Percentiles rank a stretch among this genome's conserved stretches.
phyloP scores from a whole-genome alignment of 2,797 vertebrate genomes.

The Anguilla anguilla region DNA sequence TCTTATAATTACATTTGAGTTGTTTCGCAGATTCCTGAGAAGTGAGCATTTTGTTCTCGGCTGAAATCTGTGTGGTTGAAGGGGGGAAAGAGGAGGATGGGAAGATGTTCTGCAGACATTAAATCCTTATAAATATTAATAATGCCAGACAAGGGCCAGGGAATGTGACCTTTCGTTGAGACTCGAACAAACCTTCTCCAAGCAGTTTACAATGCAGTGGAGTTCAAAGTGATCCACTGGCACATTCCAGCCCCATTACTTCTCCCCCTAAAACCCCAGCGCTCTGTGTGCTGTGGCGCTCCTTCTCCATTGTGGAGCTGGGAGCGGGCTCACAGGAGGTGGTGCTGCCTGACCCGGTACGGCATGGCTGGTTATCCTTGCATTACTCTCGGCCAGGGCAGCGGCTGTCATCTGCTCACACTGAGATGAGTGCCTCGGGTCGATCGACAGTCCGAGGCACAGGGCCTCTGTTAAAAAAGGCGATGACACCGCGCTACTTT shows the following conservation, averaged over 20 bases:
- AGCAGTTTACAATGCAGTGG: constrained; percentile 51
- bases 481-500: background rate
- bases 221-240: constrained; percentile 56
- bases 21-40: constrained; percentile 27
- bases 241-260: constrained; percentile 39
- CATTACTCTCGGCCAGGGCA: background rate
- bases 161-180: constrained; percentile 61
- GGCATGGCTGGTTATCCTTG: background rate
- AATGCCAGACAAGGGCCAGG: constrained; percentile 51
- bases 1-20: background rate
- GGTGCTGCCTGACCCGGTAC: background rate
- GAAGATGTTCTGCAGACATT: constrained; percentile 48
- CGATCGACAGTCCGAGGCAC: background rate
- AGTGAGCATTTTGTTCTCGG: constrained; percentile 34
- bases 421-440: background rate
- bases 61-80: constrained; percentile 16
- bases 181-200: constrained; percentile 55
- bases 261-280: constrained; percentile 26
- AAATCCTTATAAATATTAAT: constrained; percentile 66
- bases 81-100: constrained; percentile 28
- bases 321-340: background rate
- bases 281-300: constrained; percentile 18
- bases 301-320: background rate
- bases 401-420: background rate
- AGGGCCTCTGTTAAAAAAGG: background rate